These are phyloP conservation scores for Macrosoma leucophasiata DNA, from an alignment of 2,888 invertebrate species.

Conservation along the genomic window DNA sequence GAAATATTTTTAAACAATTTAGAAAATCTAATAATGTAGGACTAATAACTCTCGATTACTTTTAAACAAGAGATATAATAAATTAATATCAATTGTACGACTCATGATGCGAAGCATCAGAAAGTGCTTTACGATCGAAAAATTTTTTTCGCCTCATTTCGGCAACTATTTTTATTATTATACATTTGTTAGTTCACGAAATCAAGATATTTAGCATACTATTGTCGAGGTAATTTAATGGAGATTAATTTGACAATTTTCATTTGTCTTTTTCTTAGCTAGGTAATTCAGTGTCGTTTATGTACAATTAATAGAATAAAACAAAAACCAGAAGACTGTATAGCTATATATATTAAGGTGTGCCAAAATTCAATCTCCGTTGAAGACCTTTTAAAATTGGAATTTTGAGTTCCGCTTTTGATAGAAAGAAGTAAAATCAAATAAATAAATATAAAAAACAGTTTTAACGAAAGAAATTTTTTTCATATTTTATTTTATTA, in stretches of 20 bases:
- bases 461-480: no score
- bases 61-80: no score
- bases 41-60: no score
- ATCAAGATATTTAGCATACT: no score
- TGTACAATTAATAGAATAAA: neutral
- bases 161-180: slow-evolving; percentile 4
- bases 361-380: slow-evolving; percentile 1
- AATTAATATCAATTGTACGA: slow-evolving; percentile 2
- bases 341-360: slow-evolving; percentile 1
- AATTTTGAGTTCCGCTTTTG: slow-evolving; percentile 3
- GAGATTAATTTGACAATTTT: slow-evolving; percentile 1
- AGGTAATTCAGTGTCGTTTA: neutral
- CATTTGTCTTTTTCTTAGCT: neutral
- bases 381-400: slow-evolving; percentile 1
- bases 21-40: no score
- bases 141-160: neutral
- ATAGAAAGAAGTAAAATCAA: no score
- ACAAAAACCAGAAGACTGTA: slow-evolving; percentile 1
- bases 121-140: slow-evolving; percentile 3
- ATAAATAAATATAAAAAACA: no score
- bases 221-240: slow-evolving; percentile 3
- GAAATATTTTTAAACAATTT: no score
- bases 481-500: no score
- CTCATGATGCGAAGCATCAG: slow-evolving; percentile 6
- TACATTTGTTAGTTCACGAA: no score